Percentiles rank a stretch among this genome's conserved stretches.
These are phyloP conservation scores for Phortica okadai DNA, from an alignment of 2,888 invertebrate species.

Conservation along the genomic window DNA sequence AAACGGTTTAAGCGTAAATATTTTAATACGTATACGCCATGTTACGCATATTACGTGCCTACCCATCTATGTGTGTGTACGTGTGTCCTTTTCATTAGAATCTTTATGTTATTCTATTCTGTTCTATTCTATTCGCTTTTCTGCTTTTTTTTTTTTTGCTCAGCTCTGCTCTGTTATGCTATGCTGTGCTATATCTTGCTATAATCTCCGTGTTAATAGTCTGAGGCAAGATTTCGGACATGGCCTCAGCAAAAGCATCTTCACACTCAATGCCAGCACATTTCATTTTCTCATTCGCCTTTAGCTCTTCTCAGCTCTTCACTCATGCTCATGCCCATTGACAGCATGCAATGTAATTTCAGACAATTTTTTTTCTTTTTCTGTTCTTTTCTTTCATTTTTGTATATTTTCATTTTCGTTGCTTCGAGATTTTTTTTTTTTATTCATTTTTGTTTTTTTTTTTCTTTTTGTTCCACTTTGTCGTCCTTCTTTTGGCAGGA, in stretches of 20 bases:
- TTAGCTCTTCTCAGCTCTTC: not conserved
- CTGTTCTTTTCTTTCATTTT: conserved; percentile 46
- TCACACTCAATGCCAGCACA: too few relatives aligned
- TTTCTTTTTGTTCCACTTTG: not conserved
- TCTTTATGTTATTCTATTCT: conserved; percentile 47
- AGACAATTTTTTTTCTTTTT: conserved; percentile 68
- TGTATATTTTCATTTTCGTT: not conserved
- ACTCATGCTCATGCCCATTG: not conserved
- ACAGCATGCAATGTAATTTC: conserved; percentile 60
- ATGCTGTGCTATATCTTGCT: conserved; percentile 48
- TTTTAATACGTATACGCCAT: conserved; percentile 24
- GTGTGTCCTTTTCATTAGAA: conserved; percentile 21
- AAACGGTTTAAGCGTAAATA: conserved; percentile 16
- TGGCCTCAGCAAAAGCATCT: not conserved
- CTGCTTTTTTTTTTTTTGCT: not conserved
- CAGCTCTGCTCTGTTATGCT: not conserved
- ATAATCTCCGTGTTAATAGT: conserved; percentile 72
- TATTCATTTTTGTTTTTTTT: too few relatives aligned
- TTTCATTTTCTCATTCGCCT: conserved; percentile 19
- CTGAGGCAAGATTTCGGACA: conserved; percentile 65
- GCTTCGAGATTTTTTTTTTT: conserved; percentile 1
- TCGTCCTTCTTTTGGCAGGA: conserved; percentile 1
- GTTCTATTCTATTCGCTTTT: not conserved
- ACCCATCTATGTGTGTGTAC: not conserved
- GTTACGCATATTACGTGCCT: conserved; percentile 21